Evolutionary conservation across 2,888 invertebrate genomes (phyloP).

Genomic region (Glaucopsyche alexis): DNA sequence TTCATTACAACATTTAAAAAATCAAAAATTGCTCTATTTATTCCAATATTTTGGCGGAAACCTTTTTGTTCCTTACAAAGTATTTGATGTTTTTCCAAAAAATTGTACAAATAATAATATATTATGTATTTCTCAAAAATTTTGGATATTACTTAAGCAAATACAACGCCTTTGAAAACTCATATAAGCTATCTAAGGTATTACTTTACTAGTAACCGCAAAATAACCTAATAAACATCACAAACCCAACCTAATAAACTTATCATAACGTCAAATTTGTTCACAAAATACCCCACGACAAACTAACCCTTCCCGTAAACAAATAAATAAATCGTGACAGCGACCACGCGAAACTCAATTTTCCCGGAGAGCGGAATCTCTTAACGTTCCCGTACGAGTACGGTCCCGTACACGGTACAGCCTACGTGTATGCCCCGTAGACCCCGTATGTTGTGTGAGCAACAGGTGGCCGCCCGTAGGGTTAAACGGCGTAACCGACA

Average conservation of each 20-base stretch:
- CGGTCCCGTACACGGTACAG: slow-evolving; percentile 22
- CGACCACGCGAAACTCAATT: slow-evolving; percentile 60
- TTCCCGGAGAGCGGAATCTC: slow-evolving; percentile 55
- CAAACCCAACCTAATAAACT: neutral
- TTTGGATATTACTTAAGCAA: too few species aligned
- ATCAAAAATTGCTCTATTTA: too few species aligned
- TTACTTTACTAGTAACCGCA: neutral
- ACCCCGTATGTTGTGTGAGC: slow-evolving; percentile 58
- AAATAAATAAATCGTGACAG: slow-evolving; percentile 61
- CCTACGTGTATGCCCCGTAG: slow-evolving; percentile 50
- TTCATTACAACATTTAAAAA: too few species aligned
- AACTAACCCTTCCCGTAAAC: slow-evolving; percentile 50
- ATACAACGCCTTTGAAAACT: too few species aligned
- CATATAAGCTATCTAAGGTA: too few species aligned
- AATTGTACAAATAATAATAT: too few species aligned
- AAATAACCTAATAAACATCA: neutral
- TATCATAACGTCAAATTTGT: slow-evolving; percentile 3
- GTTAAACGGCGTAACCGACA: slow-evolving; percentile 59
- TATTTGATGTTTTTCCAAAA: too few species aligned
- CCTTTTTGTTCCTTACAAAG: too few species aligned
- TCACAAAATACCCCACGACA: slow-evolving; percentile 37
- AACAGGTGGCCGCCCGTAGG: slow-evolving; percentile 78
- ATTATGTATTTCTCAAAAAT: too few species aligned
- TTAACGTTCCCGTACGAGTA: slow-evolving; percentile 43
- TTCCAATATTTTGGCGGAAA: too few species aligned